These are phyloP conservation scores for Echinarachnius parma DNA, from an alignment of 53 echinoderm and acorn worm genomes.

Conservation along the genomic window DNA sequence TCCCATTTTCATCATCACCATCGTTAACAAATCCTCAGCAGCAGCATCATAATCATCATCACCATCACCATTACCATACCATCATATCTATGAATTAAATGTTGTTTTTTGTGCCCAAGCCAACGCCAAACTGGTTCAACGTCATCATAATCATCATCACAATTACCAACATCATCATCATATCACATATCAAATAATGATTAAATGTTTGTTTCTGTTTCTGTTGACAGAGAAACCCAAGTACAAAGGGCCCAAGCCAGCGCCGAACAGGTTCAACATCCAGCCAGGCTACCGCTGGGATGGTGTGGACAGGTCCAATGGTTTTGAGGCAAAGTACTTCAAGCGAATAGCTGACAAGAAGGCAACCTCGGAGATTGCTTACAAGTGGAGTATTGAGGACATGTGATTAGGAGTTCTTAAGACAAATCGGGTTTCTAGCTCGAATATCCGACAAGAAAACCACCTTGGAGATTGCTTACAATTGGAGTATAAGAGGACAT, in stretches of 20 bases:
- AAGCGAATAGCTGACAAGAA: slow-evolving; percentile 68
- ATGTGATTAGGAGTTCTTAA: slow-evolving; percentile 75
- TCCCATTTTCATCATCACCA: too few relatives aligned
- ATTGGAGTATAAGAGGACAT: too few relatives aligned
- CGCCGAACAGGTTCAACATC: slow-evolving; percentile 85
- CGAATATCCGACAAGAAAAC: not conserved
- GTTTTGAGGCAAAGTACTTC: slow-evolving; percentile 87
- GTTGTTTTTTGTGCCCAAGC: too few relatives aligned
- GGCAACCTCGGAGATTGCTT: slow-evolving; percentile 76
- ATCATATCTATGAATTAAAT: too few relatives aligned
- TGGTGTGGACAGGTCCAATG: slow-evolving; percentile 83
- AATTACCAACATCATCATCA: too few relatives aligned
- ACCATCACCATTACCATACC: too few relatives aligned
- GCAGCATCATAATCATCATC: too few relatives aligned
- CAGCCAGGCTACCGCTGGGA: slow-evolving; percentile 96
- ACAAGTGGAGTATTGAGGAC: slow-evolving; percentile 96
- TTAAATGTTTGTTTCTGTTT: not conserved
- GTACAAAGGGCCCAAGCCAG: slow-evolving; percentile 79
- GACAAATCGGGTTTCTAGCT: too few relatives aligned
- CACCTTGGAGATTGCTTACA: not conserved
- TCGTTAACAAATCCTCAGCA: too few relatives aligned
- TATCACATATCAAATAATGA: too few relatives aligned
- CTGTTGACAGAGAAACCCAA: slow-evolving; percentile 74
- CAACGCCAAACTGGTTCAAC: too few relatives aligned
- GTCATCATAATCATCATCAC: too few relatives aligned